Evolutionary conservation across 2,797 vertebrate genomes (phyloP).

Genomic region (Clarias fuscus): DNA sequence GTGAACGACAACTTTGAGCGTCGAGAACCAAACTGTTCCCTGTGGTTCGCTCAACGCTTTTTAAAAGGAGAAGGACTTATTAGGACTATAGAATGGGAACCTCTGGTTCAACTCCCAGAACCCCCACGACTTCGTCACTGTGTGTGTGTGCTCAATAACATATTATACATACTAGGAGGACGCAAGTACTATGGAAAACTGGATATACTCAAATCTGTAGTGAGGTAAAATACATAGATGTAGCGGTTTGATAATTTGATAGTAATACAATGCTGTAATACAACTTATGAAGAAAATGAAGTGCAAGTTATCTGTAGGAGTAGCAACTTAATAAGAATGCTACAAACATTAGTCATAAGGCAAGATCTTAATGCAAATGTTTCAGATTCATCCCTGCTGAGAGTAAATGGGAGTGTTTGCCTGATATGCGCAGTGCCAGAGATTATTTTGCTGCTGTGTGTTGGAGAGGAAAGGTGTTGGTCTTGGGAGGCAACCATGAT

Average conservation of each 20-base stretch:
- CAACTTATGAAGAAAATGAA: background rate
- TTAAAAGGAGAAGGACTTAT: conserved; percentile 67
- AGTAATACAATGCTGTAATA: background rate
- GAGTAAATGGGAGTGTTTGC: conserved; percentile 69
- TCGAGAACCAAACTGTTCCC: conserved; percentile 68
- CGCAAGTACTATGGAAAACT: conserved; percentile 75
- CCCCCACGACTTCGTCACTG: conserved; percentile 70
- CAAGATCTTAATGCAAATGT: too few relatives aligned
- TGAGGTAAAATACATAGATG: conserved; percentile 64
- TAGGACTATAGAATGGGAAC: conserved; percentile 69
- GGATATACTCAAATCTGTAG: conserved; percentile 73
- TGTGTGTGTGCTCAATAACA: conserved; percentile 68
- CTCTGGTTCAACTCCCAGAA: conserved; percentile 68
- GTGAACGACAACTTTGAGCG: conserved; percentile 69
- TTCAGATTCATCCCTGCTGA: conserved; percentile 64
- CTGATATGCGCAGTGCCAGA: conserved; percentile 74
- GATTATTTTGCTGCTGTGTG: conserved; percentile 75
- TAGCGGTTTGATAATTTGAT: background rate
- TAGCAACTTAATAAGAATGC: background rate
- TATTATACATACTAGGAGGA: conserved; percentile 78
- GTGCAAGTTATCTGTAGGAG: background rate
- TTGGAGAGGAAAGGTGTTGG: conserved; percentile 72
- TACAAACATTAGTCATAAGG: background rate
- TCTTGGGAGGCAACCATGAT: conserved; percentile 70
- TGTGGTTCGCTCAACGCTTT: conserved; percentile 79